Conservation (phyloP, 2,113 vertebrate genomes). For the Cynocephalus volans region DNA sequence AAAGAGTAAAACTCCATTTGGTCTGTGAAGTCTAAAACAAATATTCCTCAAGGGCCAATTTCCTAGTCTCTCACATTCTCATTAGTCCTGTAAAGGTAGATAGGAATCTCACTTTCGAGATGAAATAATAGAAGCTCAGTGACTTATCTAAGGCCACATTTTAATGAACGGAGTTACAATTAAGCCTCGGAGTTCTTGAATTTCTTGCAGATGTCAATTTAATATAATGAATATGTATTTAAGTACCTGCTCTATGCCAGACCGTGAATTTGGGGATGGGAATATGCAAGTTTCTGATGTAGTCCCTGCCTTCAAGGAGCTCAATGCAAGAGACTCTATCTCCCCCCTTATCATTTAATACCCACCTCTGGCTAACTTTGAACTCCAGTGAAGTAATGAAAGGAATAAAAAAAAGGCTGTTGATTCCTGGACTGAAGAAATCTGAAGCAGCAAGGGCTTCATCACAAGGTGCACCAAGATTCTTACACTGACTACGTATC, state of each 20-base stretch:
- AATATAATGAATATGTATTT: not conserved
- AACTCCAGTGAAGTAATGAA: not conserved
- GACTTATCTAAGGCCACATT: not conserved
- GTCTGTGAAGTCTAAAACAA: conserved; percentile 24
- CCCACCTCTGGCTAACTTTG: not conserved
- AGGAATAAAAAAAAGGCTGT: not conserved
- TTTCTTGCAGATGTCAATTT: not conserved
- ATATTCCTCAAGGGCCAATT: conserved; percentile 1
- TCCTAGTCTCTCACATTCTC: not conserved
- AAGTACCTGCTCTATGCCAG: not conserved
- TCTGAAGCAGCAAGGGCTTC: not conserved
- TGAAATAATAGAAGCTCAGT: not conserved
- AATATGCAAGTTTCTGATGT: not conserved
- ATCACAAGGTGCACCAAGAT: not conserved
- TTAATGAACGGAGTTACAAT: not conserved
- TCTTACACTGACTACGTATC: not conserved
- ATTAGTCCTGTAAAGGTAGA: conserved; percentile 8
- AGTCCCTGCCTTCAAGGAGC: not conserved
- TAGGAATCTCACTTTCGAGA: not conserved
- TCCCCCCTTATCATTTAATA: conserved; percentile 3
- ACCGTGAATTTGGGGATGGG: not conserved
- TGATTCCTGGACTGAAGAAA: not conserved
- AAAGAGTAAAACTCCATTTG: not conserved
- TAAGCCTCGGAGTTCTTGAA: not conserved
- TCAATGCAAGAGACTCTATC: not conserved